Percentiles rank a stretch among this genome's conserved stretches.
phyloP scores from a whole-genome alignment of 92 coral and sea anemone genomes.

The Porites evermanni region DNA sequence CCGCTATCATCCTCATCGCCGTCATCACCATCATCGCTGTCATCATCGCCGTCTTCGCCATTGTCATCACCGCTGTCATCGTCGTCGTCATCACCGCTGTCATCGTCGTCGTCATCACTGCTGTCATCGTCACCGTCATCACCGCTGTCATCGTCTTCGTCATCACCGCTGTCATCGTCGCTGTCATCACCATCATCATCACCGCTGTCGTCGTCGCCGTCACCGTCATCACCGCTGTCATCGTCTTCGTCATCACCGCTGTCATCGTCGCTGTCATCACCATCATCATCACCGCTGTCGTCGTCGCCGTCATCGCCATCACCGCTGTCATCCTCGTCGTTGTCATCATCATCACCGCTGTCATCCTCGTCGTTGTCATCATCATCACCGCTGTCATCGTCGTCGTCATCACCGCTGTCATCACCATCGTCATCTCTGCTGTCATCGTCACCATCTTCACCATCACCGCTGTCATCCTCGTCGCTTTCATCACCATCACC shows the following conservation, averaged over 20 bases:
- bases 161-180: not conserved
- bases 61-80: not conserved
- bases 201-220: not conserved
- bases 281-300: not conserved
- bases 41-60: not conserved
- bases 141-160: not conserved
- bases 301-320: not conserved
- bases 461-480: not conserved
- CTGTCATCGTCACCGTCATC: not conserved
- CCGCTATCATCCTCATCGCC: not conserved
- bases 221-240: not conserved
- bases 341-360: not conserved
- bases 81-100: not conserved
- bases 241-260: not conserved
- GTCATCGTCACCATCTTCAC: not conserved
- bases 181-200: not conserved
- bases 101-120: not conserved
- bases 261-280: not conserved
- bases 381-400: not conserved
- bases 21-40: not conserved
- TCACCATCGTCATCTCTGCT: not conserved
- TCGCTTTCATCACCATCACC: not conserved
- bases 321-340: not conserved
- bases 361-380: not conserved
- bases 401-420: not conserved